Evolutionary conservation across 2,113 vertebrate genomes (phyloP), one percentile per base, ranked within the genome.

Genomic region (Axis porcinus): DNA sequence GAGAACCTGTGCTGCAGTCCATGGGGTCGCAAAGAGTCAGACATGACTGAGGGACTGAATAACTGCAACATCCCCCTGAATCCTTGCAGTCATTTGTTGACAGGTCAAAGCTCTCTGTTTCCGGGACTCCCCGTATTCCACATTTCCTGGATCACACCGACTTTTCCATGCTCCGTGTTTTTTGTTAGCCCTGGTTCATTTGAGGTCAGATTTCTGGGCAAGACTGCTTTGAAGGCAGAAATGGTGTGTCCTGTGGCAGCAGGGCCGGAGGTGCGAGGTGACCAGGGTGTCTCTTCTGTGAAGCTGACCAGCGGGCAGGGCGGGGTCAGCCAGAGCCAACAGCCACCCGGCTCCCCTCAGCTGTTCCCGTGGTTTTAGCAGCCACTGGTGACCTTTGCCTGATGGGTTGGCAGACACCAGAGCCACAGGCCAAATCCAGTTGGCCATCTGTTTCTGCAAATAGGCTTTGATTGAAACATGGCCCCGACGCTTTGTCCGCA

Each of bases 101-200:
- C 43, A 21, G 87, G 30, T n/a, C 13, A 8, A 58, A 16, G 28
- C 52, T 7, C 0, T 4, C 4, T 7, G n/a, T 13, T 13, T 25
- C 8, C 19, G 10, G 12, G 64, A 23, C 2, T 30, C 45, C 7
- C 78, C 36, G 3, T 23, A 0, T 28, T 14, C 57, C 2, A 19
- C 33, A 11, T 13, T 13, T 47, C 45, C 19, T 0, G n/a, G n/a
- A 11, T 27, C 6, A 0, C 28, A 10, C n/a, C 0, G 1, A 6
- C 23, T 19, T n/a, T 55, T 14, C 47, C 9, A 2, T 2, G 1
- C 30, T 47, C 83, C 2, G 21, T 3, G 2, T 58, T 50, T 55
- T 36, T 27, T 7, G 33, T 28, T 43, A 57, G 62, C 28, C 81
- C 87, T 27, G 27, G 45, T 3, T 5, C 47, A 15, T 33, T 17